Percentiles rank a stretch among this genome's conserved stretches.
Conservation (phyloP, 1,140 invertebrate species). For the Drosophila eugracilis region DNA sequence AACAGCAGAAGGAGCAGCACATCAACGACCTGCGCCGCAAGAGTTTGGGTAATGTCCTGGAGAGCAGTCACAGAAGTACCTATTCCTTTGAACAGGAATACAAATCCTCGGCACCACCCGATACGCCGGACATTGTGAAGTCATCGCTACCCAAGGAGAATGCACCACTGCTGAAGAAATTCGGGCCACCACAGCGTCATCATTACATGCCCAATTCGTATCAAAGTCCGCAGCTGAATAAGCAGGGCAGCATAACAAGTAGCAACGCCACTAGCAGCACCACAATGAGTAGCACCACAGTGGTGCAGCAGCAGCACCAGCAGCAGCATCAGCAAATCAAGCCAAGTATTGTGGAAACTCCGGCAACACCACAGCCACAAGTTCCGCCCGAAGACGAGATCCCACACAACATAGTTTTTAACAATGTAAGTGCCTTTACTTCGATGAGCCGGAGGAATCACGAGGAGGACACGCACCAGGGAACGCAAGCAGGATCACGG, state of each 20-base stretch:
- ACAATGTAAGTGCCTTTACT: conserved; percentile 76
- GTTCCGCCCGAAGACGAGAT: conserved; percentile 71
- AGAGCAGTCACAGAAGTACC: conserved; percentile 36
- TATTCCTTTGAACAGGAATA: conserved; percentile 67
- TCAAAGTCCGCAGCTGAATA: conserved; percentile 69
- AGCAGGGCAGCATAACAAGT: conserved; percentile 4
- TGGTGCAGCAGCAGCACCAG: conserved; percentile 24
- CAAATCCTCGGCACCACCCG: conserved; percentile 76
- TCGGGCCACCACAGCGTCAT: conserved; percentile 79
- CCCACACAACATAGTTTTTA: conserved; percentile 81
- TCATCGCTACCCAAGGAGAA: conserved; percentile 81
- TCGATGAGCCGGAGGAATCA: conserved; percentile 63
- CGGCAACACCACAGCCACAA: conserved; percentile 65
- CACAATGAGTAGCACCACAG: conserved; percentile 24
- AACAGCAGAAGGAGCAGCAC: conserved; percentile 32
- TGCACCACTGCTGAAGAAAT: conserved; percentile 77
- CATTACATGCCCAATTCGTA: conserved; percentile 82
- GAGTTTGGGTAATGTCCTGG: conserved; percentile 69
- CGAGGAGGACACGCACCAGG: conserved; percentile 48
- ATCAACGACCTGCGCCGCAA: conserved; percentile 66
- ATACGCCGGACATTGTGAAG: conserved; percentile 82
- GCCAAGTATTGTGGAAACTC: conserved; percentile 74
- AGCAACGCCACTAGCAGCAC: conserved; percentile 19
- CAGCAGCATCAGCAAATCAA: conserved; percentile 42
- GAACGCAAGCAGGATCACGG: conserved; percentile 48